Conservation (phyloP, 2,113 vertebrate species). For the Macrotus californicus region DNA sequence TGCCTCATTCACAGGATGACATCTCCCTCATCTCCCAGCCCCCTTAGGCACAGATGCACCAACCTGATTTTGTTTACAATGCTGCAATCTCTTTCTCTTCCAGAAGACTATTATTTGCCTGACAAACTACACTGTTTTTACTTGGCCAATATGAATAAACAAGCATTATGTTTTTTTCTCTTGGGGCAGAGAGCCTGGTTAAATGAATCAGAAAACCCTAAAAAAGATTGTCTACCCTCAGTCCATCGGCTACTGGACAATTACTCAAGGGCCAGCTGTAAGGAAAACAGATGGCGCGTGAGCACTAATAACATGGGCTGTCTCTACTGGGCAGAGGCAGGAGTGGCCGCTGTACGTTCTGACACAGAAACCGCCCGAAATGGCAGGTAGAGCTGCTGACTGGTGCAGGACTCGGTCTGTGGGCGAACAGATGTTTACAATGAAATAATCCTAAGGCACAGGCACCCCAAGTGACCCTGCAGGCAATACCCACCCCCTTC, state of each 20-base stretch:
- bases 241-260: slow-evolving; percentile 80
- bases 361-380: slow-evolving; percentile 65
- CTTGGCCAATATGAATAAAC: slow-evolving; percentile 69
- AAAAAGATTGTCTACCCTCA: slow-evolving; percentile 72
- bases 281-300: slow-evolving; percentile 79
- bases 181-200: slow-evolving; percentile 70
- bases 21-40: slow-evolving; percentile 30
- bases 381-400: slow-evolving; percentile 48
- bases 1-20: background rate
- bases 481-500: rapidly evolving
- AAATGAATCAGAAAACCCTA: slow-evolving; percentile 81
- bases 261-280: slow-evolving; percentile 81
- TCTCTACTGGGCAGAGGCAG: slow-evolving; percentile 69
- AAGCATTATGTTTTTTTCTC: slow-evolving; percentile 67
- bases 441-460: slow-evolving; percentile 35
- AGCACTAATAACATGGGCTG: slow-evolving; percentile 65
- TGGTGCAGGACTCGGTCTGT: background rate
- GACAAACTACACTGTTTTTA: slow-evolving; percentile 61
- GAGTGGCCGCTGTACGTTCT: slow-evolving; percentile 57
- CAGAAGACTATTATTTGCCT: slow-evolving; percentile 61
- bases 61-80: background rate
- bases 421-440: slow-evolving; percentile 2
- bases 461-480: rapidly evolving
- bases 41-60: slow-evolving; percentile 52
- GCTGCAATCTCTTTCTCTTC: slow-evolving; percentile 31